Conservation (phyloP, 35 echinoderm and acorn worm species). For the Strongylocentrotus purpuratus region DNA sequence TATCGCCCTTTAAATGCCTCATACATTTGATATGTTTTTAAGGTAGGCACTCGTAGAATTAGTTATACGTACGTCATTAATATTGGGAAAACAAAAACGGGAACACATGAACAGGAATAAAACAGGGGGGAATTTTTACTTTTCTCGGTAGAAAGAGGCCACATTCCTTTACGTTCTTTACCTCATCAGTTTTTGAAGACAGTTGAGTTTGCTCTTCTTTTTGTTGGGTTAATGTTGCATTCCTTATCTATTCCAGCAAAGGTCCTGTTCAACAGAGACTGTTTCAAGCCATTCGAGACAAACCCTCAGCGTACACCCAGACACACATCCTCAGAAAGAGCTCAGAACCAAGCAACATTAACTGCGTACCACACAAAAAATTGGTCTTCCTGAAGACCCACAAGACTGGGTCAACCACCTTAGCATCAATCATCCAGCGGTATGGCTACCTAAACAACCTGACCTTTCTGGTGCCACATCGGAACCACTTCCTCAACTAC, state of each 20-base stretch:
- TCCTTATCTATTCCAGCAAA: neutral
- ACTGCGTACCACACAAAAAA: neutral
- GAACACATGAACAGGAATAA: too few relatives aligned
- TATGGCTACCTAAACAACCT: constrained; percentile 53
- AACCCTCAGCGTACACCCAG: neutral
- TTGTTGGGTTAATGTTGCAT: neutral
- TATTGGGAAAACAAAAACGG: too few relatives aligned
- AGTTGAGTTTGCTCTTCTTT: neutral
- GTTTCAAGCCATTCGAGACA: neutral
- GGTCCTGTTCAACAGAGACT: neutral
- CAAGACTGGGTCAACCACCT: constrained; percentile 43
- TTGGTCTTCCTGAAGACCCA: constrained; percentile 51
- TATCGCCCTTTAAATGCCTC: too few relatives aligned
- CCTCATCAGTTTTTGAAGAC: too few relatives aligned
- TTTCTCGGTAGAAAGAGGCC: too few relatives aligned
- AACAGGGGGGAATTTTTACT: too few relatives aligned
- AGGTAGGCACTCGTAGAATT: too few relatives aligned
- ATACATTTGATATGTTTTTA: too few relatives aligned
- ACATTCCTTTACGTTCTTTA: too few relatives aligned
- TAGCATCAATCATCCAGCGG: constrained; percentile 48
- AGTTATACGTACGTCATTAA: too few relatives aligned
- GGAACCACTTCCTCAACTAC: constrained; percentile 37
- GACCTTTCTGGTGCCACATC: constrained; percentile 21
- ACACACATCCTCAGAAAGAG: neutral
- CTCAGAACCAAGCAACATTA: neutral